Conservation (phyloP, 1,140 invertebrate species). For the Drosophila nannoptera region DNA sequence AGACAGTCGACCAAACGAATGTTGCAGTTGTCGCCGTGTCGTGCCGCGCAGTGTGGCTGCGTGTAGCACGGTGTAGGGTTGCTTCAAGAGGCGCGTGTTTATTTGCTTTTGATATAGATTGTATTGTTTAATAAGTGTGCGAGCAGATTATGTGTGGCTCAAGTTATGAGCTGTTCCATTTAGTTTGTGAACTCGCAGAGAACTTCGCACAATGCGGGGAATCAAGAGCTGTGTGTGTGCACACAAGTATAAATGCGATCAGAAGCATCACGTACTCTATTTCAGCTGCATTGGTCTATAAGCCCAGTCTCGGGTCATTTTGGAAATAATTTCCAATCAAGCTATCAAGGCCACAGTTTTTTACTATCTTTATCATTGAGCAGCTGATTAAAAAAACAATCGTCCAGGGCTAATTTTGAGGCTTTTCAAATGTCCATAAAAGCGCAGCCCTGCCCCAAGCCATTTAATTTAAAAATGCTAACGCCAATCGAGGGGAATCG, state of each 20-base stretch:
- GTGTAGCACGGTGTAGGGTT: constrained; percentile 34
- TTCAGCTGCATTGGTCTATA: neutral
- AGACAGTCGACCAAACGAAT: constrained; percentile 53
- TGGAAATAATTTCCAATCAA: neutral
- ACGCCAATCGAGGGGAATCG: constrained; percentile 58
- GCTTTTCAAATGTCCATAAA: constrained; percentile 10
- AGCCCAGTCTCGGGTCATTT: neutral
- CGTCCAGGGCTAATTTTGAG: constrained; percentile 16
- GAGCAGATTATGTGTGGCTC: constrained; percentile 45
- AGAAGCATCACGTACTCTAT: neutral
- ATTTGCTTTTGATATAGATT: constrained; percentile 75
- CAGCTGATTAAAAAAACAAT: constrained; percentile 8
- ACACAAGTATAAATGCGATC: neutral
- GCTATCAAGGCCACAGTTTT: too few species aligned
- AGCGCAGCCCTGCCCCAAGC: constrained; percentile 11
- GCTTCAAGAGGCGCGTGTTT: constrained; percentile 66
- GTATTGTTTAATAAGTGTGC: constrained; percentile 57
- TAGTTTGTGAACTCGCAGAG: constrained; percentile 29
- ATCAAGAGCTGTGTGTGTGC: neutral
- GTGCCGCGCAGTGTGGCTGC: neutral
- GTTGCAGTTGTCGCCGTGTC: constrained; percentile 38
- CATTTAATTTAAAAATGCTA: constrained; percentile 60
- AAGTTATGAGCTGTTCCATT: constrained; percentile 42
- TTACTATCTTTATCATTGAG: neutral
- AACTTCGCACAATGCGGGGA: constrained; percentile 24